Conservation (phyloP, 2,888 invertebrate genomes). For the Siphlonurus alternatus region DNA sequence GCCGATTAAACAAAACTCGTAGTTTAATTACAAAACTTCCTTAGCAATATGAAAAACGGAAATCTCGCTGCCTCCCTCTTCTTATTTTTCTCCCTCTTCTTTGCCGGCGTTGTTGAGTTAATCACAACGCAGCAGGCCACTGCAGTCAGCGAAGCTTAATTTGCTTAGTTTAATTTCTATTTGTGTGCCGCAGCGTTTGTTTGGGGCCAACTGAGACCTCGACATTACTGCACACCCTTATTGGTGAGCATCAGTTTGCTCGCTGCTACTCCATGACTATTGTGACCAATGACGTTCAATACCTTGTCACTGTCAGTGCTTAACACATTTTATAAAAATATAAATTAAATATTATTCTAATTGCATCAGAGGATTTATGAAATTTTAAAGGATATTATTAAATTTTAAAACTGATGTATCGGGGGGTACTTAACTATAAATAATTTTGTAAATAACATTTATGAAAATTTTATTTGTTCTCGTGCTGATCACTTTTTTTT, state of each 20-base stretch:
- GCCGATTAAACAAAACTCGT: neutral
- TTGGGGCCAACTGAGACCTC: neutral
- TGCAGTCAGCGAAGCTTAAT: neutral
- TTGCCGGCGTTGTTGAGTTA: neutral
- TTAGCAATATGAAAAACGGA: neutral
- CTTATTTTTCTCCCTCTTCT: neutral
- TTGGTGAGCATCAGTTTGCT: neutral
- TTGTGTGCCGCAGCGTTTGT: neutral
- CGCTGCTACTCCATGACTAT: neutral
- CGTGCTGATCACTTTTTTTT: too few species aligned
- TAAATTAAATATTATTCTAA: too few species aligned
- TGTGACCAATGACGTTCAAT: too few species aligned
- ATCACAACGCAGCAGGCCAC: neutral
- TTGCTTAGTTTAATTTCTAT: neutral
- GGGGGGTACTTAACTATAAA: too few species aligned
- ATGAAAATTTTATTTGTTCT: too few species aligned
- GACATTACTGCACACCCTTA: too few species aligned
- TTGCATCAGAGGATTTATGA: too few species aligned
- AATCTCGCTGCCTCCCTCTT: neutral
- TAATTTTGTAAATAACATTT: too few species aligned
- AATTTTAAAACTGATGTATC: too few species aligned
- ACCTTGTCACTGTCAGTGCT: too few species aligned
- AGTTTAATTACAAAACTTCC: neutral
- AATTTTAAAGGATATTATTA: too few species aligned
- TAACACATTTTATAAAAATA: too few species aligned